Conservation (phyloP, 2,113 vertebrate species). For the Sterrhoptilus dennistouni region DNA sequence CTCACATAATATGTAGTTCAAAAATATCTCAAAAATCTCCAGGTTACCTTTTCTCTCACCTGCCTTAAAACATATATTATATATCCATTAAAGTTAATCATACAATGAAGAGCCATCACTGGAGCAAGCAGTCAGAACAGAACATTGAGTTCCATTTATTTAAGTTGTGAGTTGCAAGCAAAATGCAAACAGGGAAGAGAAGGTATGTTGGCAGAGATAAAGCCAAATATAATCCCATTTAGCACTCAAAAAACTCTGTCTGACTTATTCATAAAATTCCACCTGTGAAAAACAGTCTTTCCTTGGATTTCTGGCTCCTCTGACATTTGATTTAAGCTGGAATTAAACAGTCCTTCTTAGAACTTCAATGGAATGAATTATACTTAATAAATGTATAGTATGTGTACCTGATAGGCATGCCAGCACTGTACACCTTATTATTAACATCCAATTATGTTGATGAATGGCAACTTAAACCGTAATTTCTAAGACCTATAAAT, state of each 20-base stretch:
- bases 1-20: background rate
- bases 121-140: background rate
- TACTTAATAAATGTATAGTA: constrained; percentile 48
- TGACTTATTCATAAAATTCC: constrained; percentile 33
- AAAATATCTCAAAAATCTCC: background rate
- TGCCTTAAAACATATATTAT: background rate
- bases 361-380: constrained; percentile 54
- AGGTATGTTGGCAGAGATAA: background rate
- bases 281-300: constrained; percentile 44
- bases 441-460: constrained; percentile 69
- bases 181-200: background rate
- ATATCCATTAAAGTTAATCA: background rate
- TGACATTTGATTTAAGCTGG: constrained; percentile 65
- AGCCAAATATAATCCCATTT: constrained; percentile 3
- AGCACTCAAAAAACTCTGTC: background rate
- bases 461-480: constrained; percentile 68
- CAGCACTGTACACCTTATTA: constrained; percentile 23
- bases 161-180: background rate
- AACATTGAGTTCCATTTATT: background rate
- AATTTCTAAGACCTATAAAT: constrained; percentile 59
- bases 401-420: constrained; percentile 39
- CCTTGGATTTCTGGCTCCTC: constrained; percentile 38
- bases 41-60: background rate
- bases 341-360: constrained; percentile 63
- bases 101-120: background rate